Conservation (phyloP, 2,113 vertebrate species). For the Microcebus jonahi region DNA sequence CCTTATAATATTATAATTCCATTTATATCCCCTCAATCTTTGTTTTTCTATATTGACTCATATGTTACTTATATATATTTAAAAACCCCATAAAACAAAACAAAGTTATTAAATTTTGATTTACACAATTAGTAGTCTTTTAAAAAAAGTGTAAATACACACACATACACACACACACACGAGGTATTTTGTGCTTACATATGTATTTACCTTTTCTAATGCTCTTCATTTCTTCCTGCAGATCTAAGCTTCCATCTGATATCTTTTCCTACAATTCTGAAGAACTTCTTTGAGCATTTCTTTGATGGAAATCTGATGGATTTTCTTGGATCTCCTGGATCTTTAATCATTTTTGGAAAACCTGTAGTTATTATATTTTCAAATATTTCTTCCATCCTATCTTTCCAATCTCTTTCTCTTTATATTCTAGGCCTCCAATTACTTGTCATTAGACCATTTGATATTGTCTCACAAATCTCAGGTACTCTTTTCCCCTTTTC, state of each 20-base stretch:
- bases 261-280: background rate
- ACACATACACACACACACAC: background rate
- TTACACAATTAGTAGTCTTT: background rate
- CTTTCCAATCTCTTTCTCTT: background rate
- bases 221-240: background rate
- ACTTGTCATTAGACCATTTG: background rate
- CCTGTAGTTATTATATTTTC: background rate
- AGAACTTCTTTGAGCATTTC: background rate
- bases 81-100: background rate
- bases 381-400: background rate
- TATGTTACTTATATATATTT: background rate
- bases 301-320: background rate
- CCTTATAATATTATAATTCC: background rate
- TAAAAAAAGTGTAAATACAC: background rate
- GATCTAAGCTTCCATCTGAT: background rate
- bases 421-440: background rate
- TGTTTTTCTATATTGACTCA: background rate
- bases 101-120: background rate
- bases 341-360: background rate
- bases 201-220: background rate
- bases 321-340: background rate
- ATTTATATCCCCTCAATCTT: background rate
- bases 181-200: background rate
- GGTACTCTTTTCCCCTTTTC: background rate
- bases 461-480: background rate